Evolutionary conservation across 1,140 invertebrate genomes (phyloP), one percentile per base, ranked within the genome.

Genomic region (Sycobia sp.): DNA sequence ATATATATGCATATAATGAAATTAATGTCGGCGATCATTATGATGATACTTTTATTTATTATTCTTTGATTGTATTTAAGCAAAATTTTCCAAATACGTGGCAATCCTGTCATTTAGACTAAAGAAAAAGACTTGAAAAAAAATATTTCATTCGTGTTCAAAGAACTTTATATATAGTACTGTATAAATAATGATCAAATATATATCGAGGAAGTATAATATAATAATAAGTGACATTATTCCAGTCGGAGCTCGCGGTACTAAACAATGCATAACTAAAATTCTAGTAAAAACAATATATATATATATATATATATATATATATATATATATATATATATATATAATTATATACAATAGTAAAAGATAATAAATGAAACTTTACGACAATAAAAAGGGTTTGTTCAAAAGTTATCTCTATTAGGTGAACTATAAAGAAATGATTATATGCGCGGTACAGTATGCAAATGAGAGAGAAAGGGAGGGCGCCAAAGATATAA

Each of bases 291-390:
- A 60, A 50, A 41, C 18, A 38, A 39, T 32, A 29, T 29, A 41
- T 50, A n/a, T n/a, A n/a, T n/a, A n/a, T n/a, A n/a, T n/a, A n/a
- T n/a, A n/a, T n/a, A n/a, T n/a, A n/a, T n/a, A n/a, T n/a, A n/a
- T n/a, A n/a, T n/a, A n/a, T n/a, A n/a, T n/a, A n/a, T n/a, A n/a
- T n/a, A n/a, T n/a, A n/a, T n/a, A n/a, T n/a, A n/a, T n/a, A n/a
- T n/a, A n/a, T n/a, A n/a, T n/a, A 50, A 49, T 43, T 14, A 46
- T 38, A 63, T 53, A 51, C 58, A 47, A 55, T 29, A 62, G 60
- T 62, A 66, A 56, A 51, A 39, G 56, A 69, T 65, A 68, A 74
- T 68, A 66, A n/a, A 67, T 64, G 55, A 65, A 63, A 67, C 50
- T 39, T 59, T 27, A 63, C 63, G 67, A 72, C 67, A 70, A 70